These are phyloP conservation scores for Caerostris extrusa DNA, from an alignment of 1,140 invertebrate genomes.

Conservation along the genomic window DNA sequence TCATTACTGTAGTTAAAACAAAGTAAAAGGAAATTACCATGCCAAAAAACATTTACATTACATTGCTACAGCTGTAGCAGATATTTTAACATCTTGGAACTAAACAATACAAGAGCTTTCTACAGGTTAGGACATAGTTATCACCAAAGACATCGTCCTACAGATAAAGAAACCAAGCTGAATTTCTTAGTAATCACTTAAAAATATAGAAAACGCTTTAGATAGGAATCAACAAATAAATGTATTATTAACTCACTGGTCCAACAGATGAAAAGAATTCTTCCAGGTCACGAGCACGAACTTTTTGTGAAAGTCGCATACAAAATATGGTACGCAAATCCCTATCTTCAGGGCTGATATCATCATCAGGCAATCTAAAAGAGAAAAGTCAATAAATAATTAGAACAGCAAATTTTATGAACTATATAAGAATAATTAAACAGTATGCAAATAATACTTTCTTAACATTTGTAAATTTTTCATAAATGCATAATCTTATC, in stretches of 20 bases:
- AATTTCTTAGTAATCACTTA: not conserved
- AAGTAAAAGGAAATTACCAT: constrained; percentile 42
- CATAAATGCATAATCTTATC: too few relatives aligned
- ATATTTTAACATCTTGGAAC: constrained; percentile 28
- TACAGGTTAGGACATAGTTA: constrained; percentile 57
- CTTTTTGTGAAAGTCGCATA: constrained; percentile 96
- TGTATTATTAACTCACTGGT: constrained; percentile 86
- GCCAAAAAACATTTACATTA: constrained; percentile 3
- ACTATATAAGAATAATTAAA: too few relatives aligned
- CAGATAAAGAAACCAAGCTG: constrained; percentile 44
- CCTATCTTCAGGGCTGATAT: constrained; percentile 97
- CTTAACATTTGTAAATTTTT: too few relatives aligned
- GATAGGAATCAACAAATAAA: constrained; percentile 1
- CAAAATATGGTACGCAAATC: constrained; percentile 99
- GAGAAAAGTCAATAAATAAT: constrained; percentile 4
- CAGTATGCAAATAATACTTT: too few relatives aligned
- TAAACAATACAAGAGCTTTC: constrained; percentile 60
- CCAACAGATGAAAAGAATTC: constrained; percentile 99
- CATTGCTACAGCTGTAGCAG: constrained; percentile 14
- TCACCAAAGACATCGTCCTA: constrained; percentile 42
- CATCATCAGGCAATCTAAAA: constrained; percentile 82
- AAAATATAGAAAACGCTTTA: not conserved
- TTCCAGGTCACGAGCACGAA: constrained; percentile 97
- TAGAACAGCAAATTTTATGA: not conserved
- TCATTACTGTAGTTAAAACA: constrained; percentile 11